Evolutionary conservation across 2,888 invertebrate species (phyloP), one percentile per base, ranked within the genome.

Genomic region (Bugula neritina): DNA sequence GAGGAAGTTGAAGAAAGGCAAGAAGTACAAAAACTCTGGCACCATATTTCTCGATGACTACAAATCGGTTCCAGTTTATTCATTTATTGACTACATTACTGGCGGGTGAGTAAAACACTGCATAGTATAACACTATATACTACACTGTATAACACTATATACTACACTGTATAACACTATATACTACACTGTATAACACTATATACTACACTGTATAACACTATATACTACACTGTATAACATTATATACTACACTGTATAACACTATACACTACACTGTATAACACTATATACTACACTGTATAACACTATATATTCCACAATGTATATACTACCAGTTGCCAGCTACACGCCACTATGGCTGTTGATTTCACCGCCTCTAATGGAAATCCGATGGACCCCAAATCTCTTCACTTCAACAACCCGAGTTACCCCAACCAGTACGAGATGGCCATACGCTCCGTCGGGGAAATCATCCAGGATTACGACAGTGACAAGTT

Each of bases 41-140:
- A 77, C 78, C 74, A 82, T 85, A 31, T 75, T 78, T 69, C 74
- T 86, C 52, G 69, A 80, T 74, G 76, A 75, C n/a, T 79, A 77
- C 54, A 75, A 76, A 35, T 75, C 83, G n/a, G 76, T 79, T 54
- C 74, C 77, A 35, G 80, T 82, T 72, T 78, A 80, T 73, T 84
- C 87, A 1, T 89, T 89, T 78, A 79, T 88, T 73, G 88, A 89
- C 77, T 89, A 86, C 78, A 84, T 89, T 63, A 84, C 86, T 74
- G 87, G 86, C 69, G 88, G 88, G 80, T 85, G 75, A 75, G 81
- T 76, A 23, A 21, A 27, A n/a, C 27, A 17, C 21, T 23, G 35
- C 35, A 31, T 21, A n/a, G n/a, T n/a, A n/a, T n/a, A n/a, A n/a
- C n/a, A n/a, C n/a, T n/a, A n/a, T n/a, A n/a, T n/a, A n/a, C n/a